These are phyloP conservation scores for Standfussiana lucernea DNA, from an alignment of 2,888 invertebrate genomes.

Conservation along the genomic window DNA sequence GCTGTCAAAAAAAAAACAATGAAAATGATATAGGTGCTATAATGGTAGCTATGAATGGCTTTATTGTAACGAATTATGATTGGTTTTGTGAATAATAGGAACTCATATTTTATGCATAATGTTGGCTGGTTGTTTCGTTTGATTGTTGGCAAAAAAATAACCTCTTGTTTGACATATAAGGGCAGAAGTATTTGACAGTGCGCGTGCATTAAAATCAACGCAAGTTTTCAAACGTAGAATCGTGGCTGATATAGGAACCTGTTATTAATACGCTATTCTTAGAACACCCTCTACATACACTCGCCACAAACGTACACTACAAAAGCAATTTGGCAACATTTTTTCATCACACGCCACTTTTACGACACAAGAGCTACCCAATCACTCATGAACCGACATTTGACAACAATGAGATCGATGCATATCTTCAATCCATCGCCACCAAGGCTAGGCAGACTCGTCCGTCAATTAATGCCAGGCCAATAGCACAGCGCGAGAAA, in stretches of 20 bases:
- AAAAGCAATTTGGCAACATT: slow-evolving; percentile 45
- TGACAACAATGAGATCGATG: slow-evolving; percentile 67
- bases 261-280: too few relatives aligned
- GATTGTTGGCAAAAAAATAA: slow-evolving; percentile 32
- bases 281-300: not conserved
- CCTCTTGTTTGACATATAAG: slow-evolving; percentile 22
- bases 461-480: slow-evolving; percentile 53
- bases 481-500: slow-evolving; percentile 16
- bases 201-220: not conserved
- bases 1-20: slow-evolving; percentile 55
- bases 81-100: slow-evolving; percentile 50
- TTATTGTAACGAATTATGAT: slow-evolving; percentile 41
- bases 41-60: slow-evolving; percentile 41
- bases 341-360: slow-evolving; percentile 52
- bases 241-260: not conserved
- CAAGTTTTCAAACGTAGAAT: not conserved
- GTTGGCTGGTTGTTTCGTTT: not conserved
- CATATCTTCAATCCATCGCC: slow-evolving; percentile 66
- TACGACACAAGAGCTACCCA: slow-evolving; percentile 50
- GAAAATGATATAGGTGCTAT: slow-evolving; percentile 25
- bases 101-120: slow-evolving; percentile 49
- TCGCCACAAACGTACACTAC: not conserved
- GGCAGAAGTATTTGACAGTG: not conserved
- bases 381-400: slow-evolving; percentile 68
- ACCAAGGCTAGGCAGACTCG: slow-evolving; percentile 66